A percentile compares a stretch with the other conserved stretches of the same genome.
Conservation (phyloP, 2,888 invertebrate species). For the Yponomeuta cagnagella region DNA sequence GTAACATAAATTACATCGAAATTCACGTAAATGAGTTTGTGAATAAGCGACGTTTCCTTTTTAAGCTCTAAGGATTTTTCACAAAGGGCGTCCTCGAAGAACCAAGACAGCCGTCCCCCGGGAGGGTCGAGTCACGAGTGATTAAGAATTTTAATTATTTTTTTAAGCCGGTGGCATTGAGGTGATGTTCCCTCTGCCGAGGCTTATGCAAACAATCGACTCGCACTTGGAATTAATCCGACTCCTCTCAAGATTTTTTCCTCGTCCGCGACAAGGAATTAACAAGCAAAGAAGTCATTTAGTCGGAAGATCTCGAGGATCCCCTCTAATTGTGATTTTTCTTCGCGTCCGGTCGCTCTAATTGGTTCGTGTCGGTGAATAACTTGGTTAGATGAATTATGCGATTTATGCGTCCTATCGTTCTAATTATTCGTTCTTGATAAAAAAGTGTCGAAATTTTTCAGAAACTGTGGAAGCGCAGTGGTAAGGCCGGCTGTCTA, state of each 20-base stretch:
- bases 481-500: too few species aligned
- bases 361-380: slow-evolving; percentile 67
- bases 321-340: slow-evolving; percentile 71
- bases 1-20: slow-evolving; percentile 43
- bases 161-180: slow-evolving; percentile 74
- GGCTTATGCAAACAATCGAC: slow-evolving; percentile 76
- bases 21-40: slow-evolving; percentile 45
- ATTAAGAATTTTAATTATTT: slow-evolving; percentile 77
- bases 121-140: slow-evolving; percentile 71
- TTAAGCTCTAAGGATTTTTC: slow-evolving; percentile 24
- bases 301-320: slow-evolving; percentile 72
- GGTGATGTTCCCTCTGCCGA: slow-evolving; percentile 69
- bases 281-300: slow-evolving; percentile 76
- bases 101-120: slow-evolving; percentile 51
- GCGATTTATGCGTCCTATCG: slow-evolving; percentile 37
- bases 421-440: not conserved
- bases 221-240: slow-evolving; percentile 75
- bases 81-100: slow-evolving; percentile 22
- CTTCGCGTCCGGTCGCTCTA: slow-evolving; percentile 61
- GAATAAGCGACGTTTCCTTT: slow-evolving; percentile 36
- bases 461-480: too few species aligned
- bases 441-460: not conserved
- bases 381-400: slow-evolving; percentile 59
- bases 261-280: slow-evolving; percentile 71
- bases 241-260: slow-evolving; percentile 54